Evolutionary conservation across 1,140 invertebrate species (phyloP).

Genomic region (Drosophila quadrilineata): DNA sequence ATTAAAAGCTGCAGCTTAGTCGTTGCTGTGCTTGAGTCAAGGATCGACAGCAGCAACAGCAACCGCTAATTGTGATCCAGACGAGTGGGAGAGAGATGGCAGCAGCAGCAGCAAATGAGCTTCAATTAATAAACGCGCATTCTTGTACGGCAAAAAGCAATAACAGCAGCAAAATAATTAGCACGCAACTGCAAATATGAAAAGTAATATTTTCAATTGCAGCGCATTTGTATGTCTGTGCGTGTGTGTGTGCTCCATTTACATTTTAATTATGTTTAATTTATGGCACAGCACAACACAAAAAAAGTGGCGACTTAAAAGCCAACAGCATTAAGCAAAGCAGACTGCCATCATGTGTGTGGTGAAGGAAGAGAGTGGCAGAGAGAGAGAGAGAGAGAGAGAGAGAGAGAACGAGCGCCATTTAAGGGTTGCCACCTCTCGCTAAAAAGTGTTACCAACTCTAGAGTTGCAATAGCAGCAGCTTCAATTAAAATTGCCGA

Average conservation of each 20-base stretch:
- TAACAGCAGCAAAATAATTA: conserved; percentile 14
- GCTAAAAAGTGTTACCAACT: too few species aligned
- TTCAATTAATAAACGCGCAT: conserved; percentile 10
- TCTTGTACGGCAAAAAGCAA: background rate
- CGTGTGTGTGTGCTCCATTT: conserved; percentile 40
- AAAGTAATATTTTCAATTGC: background rate
- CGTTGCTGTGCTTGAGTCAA: conserved; percentile 18
- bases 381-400: too few species aligned
- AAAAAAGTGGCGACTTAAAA: conserved; percentile 37
- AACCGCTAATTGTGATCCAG: conserved; percentile 13
- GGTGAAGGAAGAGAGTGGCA: too few species aligned
- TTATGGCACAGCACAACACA: conserved; percentile 59
- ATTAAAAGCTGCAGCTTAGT: background rate
- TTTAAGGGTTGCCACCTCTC: too few species aligned
- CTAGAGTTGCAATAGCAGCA: too few species aligned
- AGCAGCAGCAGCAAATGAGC: conserved; percentile 5
- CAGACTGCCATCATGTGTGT: too few species aligned
- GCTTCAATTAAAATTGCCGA: too few species aligned
- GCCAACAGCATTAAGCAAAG: conserved; percentile 26
- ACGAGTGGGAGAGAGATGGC: background rate
- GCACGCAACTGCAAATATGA: conserved; percentile 14
- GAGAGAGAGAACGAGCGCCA: too few species aligned
- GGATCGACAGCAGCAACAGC: conserved; percentile 6
- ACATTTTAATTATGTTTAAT: conserved; percentile 69
- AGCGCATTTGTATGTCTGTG: background rate